Evolutionary conservation across 2,797 vertebrate genomes (phyloP).

Genomic region (Leptodactylus fallax): DNA sequence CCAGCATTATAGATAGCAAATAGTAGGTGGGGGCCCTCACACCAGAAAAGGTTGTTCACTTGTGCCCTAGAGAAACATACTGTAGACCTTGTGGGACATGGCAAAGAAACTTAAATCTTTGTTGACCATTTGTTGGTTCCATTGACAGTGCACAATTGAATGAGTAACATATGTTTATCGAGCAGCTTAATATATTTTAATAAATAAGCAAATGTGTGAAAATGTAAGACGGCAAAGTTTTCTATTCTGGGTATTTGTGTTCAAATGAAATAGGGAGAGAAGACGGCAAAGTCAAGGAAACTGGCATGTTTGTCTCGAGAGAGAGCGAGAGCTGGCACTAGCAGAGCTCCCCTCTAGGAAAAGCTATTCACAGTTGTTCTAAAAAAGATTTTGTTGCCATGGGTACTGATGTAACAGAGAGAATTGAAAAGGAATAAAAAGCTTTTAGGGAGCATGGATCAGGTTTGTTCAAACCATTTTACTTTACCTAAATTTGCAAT

Average conservation of each 20-base stretch:
- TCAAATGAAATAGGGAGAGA: conserved; percentile 36
- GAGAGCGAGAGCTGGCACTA: conserved; percentile 49
- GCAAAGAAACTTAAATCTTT: background rate
- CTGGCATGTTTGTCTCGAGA: conserved; percentile 46
- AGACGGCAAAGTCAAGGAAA: conserved; percentile 43
- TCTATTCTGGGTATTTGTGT: conserved; percentile 30
- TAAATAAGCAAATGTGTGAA: background rate
- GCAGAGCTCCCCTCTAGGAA: conserved; percentile 60
- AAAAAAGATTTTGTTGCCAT: conserved; percentile 61
- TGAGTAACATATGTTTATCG: background rate
- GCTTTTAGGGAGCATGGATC: conserved; percentile 49
- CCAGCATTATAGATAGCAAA: too few species aligned
- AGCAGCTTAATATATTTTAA: background rate
- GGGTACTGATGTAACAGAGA: conserved; percentile 61
- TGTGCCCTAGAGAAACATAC: background rate
- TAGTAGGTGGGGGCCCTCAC: too few species aligned
- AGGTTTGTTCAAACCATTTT: conserved; percentile 55
- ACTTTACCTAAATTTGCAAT: conserved; percentile 59
- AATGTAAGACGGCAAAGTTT: background rate
- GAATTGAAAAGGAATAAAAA: conserved; percentile 56
- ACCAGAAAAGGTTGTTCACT: too few species aligned
- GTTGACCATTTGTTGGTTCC: background rate
- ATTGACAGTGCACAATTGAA: background rate
- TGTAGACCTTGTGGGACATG: too few species aligned
- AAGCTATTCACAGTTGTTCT: conserved; percentile 59